Conservation (phyloP, 2,797 vertebrate species). For the Oreonectes daqikongensis region DNA sequence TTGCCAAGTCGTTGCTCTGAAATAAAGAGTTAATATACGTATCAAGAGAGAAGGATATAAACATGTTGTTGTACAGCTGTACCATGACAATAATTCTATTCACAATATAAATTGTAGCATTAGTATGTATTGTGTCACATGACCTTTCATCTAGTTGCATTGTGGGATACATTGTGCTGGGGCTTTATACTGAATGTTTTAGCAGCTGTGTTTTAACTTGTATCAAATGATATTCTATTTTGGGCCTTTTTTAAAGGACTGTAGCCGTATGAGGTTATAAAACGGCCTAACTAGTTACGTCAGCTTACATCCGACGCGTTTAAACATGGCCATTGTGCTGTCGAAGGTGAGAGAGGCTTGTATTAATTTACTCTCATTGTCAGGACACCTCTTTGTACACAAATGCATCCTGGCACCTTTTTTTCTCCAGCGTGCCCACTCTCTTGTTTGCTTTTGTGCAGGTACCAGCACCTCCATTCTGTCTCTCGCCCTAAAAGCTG, state of each 20-base stretch:
- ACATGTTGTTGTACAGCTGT: too few species aligned
- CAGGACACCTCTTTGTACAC: constrained; percentile 15
- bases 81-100: too few species aligned
- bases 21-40: constrained; percentile 14
- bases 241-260: too few species aligned
- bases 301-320: not conserved
- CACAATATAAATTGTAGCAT: too few species aligned
- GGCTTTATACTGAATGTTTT: too few species aligned
- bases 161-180: not conserved
- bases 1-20: not conserved
- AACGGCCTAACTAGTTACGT: constrained; percentile 3
- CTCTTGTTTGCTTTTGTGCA: constrained; percentile 35
- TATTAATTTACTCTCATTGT: constrained; percentile 31
- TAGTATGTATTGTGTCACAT: not conserved
- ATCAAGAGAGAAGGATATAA: not conserved
- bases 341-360: constrained; percentile 15
- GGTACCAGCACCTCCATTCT: constrained; percentile 22
- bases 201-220: too few species aligned
- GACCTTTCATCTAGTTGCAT: not conserved
- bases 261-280: not conserved
- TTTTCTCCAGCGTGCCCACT: constrained; percentile 40
- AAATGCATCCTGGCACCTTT: constrained; percentile 14
- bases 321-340: constrained; percentile 5
- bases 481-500: constrained; percentile 34
- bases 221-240: not conserved